These are phyloP conservation scores for Glossophaga mutica DNA, from an alignment of 2,797 vertebrate species.

Conservation along the genomic window DNA sequence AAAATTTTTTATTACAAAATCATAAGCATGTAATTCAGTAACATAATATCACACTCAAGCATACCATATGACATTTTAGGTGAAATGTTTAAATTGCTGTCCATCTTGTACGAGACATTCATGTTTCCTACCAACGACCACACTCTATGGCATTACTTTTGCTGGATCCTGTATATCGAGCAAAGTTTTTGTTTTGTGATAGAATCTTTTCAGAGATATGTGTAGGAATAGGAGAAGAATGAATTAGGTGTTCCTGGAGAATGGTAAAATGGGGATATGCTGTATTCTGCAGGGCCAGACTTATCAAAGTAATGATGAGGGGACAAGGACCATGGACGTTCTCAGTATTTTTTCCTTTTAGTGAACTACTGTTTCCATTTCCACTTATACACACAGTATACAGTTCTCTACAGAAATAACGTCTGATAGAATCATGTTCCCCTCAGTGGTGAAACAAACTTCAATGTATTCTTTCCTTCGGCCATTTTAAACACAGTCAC, in stretches of 20 bases:
- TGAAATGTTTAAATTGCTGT: no score
- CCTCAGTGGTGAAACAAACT: neutral
- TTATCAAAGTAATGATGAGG: neutral
- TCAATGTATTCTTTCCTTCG: neutral
- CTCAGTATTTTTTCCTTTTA: neutral
- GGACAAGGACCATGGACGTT: neutral
- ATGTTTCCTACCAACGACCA: no score
- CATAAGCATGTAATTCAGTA: no score
- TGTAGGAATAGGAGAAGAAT: neutral
- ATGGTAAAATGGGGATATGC: neutral
- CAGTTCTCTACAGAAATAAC: neutral
- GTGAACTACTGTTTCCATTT: neutral
- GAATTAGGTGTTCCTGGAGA: neutral
- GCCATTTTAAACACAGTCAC: neutral
- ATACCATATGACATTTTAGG: no score
- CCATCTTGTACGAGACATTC: no score
- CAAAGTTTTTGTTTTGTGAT: neutral
- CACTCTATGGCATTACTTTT: no score
- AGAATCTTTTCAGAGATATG: neutral
- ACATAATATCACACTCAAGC: no score
- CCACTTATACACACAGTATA: neutral
- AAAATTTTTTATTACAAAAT: no score
- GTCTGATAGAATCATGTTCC: neutral
- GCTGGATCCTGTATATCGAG: neutral
- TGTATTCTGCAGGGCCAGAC: neutral